These are phyloP conservation scores for Notothenia rossii DNA, from an alignment of 2,113 vertebrate genomes.

Conservation along the genomic window DNA sequence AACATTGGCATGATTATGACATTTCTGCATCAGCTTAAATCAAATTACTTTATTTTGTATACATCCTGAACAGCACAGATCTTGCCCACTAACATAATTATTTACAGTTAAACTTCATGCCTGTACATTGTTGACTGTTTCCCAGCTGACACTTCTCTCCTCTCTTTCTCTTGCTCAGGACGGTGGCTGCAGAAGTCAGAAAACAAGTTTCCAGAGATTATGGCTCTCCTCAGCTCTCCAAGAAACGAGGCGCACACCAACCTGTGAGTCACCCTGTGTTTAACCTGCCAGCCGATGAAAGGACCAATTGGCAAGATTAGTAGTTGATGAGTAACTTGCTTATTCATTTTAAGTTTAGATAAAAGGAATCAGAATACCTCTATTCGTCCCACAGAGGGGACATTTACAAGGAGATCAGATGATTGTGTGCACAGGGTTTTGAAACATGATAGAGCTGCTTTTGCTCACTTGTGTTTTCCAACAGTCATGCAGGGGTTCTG, in stretches of 20 bases:
- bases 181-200: constrained; percentile 91
- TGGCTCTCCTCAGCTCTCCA: constrained; percentile 89
- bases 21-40: not conserved
- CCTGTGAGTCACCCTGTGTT: constrained; percentile 83
- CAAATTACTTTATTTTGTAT: not conserved
- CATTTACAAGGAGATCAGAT: not conserved
- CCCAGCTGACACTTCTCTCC: not conserved
- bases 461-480: constrained; percentile 6
- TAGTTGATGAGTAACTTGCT: constrained; percentile 23
- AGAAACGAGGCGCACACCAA: constrained; percentile 86
- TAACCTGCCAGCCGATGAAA: constrained; percentile 28
- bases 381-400: too few relatives aligned
- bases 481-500: constrained; percentile 7
- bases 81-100: not conserved
- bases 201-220: constrained; percentile 93
- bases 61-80: not conserved
- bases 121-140: not conserved
- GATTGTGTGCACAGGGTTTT: constrained; percentile 2
- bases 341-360: not conserved
- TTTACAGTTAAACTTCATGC: not conserved
- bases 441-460: constrained; percentile 29
- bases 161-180: constrained; percentile 76
- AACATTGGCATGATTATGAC: not conserved
- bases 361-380: not conserved
- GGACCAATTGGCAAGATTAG: not conserved